Percentiles rank a stretch among this genome's conserved stretches.
These are phyloP conservation scores for Dolichoris vasculosae DNA, from an alignment of 1,140 invertebrate species.

Conservation along the genomic window DNA sequence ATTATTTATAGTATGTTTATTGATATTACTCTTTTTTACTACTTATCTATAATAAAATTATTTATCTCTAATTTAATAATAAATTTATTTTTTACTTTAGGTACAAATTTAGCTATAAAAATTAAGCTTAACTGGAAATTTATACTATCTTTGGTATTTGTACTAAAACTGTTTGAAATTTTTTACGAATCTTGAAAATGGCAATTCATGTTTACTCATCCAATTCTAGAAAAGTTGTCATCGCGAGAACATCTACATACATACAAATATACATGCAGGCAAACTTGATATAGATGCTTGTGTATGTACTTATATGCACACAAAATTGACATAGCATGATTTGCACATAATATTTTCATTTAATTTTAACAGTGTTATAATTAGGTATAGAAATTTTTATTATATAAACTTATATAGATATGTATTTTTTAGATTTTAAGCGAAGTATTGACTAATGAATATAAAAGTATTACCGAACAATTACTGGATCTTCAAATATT, in stretches of 20 bases:
- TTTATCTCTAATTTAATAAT: too few relatives aligned
- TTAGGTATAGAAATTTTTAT: background rate
- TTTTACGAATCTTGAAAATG: background rate
- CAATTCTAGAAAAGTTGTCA: background rate
- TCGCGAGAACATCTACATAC: too few relatives aligned
- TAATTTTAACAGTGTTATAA: background rate
- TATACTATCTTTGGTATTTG: too few relatives aligned
- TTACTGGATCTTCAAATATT: background rate
- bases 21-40: too few relatives aligned
- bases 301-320: background rate
- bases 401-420: background rate
- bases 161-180: background rate
- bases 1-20: too few relatives aligned
- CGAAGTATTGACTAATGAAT: background rate
- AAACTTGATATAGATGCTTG: background rate
- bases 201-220: constrained; percentile 1
- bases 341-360: background rate
- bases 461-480: background rate
- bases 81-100: too few relatives aligned
- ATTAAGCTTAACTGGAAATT: too few relatives aligned
- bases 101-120: too few relatives aligned
- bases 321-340: background rate
- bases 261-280: background rate
- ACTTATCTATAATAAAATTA: too few relatives aligned
- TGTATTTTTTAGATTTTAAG: background rate